Evolutionary conservation across 1,140 invertebrate species (phyloP).

Genomic region (Leptinotarsa defecta): DNA sequence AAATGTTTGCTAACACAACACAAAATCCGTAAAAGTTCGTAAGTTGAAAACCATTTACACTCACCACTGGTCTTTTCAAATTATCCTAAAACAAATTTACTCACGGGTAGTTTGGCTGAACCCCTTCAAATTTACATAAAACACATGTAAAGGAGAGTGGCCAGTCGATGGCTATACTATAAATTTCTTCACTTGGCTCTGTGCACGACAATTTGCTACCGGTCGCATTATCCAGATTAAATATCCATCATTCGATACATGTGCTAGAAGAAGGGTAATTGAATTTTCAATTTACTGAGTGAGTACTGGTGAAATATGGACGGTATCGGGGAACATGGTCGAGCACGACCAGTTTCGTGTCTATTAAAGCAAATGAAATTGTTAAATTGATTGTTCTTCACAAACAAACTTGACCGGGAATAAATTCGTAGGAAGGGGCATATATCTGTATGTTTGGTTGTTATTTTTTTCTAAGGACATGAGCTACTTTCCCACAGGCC

Average conservation of each 20-base stretch:
- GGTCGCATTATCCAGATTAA: slow-evolving; percentile 33
- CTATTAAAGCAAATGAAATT: too few species aligned
- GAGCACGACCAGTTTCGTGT: too few species aligned
- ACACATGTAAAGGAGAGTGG: slow-evolving; percentile 30
- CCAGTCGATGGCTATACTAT: slow-evolving; percentile 27
- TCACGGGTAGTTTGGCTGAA: slow-evolving; percentile 33
- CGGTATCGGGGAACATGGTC: too few species aligned
- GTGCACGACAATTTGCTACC: slow-evolving; percentile 23
- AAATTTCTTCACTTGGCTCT: slow-evolving; percentile 30
- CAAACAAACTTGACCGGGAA: too few species aligned
- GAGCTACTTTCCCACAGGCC: too few species aligned
- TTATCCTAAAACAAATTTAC: slow-evolving; percentile 41
- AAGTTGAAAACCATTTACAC: slow-evolving; percentile 40
- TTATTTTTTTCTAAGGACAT: too few species aligned
- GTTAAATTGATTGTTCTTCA: too few species aligned
- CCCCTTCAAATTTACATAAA: slow-evolving; percentile 39
- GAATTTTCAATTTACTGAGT: too few species aligned
- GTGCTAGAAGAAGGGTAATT: background rate
- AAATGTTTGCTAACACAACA: slow-evolving; percentile 24
- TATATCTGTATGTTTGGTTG: too few species aligned
- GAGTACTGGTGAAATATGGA: too few species aligned
- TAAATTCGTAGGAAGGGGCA: too few species aligned
- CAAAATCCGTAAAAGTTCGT: slow-evolving; percentile 29
- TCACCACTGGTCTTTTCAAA: slow-evolving; percentile 39
- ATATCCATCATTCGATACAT: slow-evolving; percentile 22